Evolutionary conservation across 2,797 vertebrate genomes (phyloP).

Genomic region (Acanthiza pusilla): DNA sequence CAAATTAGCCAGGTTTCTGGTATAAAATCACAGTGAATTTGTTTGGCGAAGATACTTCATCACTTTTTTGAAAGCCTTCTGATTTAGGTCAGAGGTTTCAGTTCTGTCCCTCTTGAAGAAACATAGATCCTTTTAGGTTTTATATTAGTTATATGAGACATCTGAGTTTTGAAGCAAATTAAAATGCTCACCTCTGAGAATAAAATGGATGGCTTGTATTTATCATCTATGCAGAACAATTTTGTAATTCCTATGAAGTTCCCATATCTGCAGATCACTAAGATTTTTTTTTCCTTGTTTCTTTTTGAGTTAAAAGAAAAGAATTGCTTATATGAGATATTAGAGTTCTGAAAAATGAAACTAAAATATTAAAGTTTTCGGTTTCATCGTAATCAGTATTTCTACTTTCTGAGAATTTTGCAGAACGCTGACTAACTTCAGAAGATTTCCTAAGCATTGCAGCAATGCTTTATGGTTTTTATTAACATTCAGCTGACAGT

Average conservation of each 20-base stretch:
- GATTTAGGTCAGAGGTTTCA: background rate
- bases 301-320: background rate
- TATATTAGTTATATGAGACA: background rate
- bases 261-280: background rate
- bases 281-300: background rate
- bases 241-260: background rate
- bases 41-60: background rate
- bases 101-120: background rate
- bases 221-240: background rate
- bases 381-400: background rate
- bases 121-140: background rate
- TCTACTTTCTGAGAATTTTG: background rate
- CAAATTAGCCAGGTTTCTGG: background rate
- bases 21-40: background rate
- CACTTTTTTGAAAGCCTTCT: background rate
- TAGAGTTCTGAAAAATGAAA: background rate
- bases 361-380: background rate
- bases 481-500: background rate
- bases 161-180: background rate
- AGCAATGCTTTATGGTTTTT: background rate
- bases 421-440: background rate
- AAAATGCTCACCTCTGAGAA: background rate
- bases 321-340: background rate
- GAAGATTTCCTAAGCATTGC: background rate
- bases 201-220: background rate